phyloP scores from a whole-genome alignment of 1,140 invertebrate genomes.

The Temnothorax nylanderi region DNA sequence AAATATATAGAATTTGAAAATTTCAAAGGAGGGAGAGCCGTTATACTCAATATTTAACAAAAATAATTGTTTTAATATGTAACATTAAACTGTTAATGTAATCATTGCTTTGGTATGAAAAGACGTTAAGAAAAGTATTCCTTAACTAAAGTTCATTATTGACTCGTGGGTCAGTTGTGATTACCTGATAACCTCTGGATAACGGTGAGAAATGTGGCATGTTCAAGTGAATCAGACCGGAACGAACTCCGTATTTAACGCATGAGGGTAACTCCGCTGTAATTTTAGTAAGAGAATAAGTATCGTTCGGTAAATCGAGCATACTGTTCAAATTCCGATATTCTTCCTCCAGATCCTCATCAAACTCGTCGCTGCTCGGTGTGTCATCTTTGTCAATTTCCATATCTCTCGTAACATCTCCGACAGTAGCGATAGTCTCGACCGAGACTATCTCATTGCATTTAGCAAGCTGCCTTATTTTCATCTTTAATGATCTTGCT shows the following conservation, averaged over 20 bases:
- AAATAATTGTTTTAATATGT: slow-evolving; percentile 9
- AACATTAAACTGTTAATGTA: slow-evolving; percentile 21
- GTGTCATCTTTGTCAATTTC: slow-evolving; percentile 63
- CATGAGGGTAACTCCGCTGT: slow-evolving; percentile 74
- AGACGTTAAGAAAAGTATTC: neutral
- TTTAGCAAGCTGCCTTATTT: slow-evolving; percentile 67
- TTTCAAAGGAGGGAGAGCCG: too few species aligned
- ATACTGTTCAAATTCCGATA: slow-evolving; percentile 73
- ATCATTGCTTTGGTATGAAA: neutral
- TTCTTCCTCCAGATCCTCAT: slow-evolving; percentile 77
- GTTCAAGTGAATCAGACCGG: slow-evolving; percentile 77
- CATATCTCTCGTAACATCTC: slow-evolving; percentile 56
- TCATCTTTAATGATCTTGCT: slow-evolving; percentile 31
- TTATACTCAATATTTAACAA: neutral
- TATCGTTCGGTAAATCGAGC: slow-evolving; percentile 77
- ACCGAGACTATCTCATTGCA: slow-evolving; percentile 73
- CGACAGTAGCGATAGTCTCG: slow-evolving; percentile 66
- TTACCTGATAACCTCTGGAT: slow-evolving; percentile 81
- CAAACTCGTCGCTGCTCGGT: slow-evolving; percentile 73
- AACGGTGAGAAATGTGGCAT: slow-evolving; percentile 80
- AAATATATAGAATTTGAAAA: too few species aligned
- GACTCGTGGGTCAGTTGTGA: neutral
- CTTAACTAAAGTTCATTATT: neutral
- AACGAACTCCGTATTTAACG: slow-evolving; percentile 76
- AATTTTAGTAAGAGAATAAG: slow-evolving; percentile 78